These are phyloP conservation scores for Cathartes aura DNA, from an alignment of 2,113 vertebrate species.

Conservation along the genomic window DNA sequence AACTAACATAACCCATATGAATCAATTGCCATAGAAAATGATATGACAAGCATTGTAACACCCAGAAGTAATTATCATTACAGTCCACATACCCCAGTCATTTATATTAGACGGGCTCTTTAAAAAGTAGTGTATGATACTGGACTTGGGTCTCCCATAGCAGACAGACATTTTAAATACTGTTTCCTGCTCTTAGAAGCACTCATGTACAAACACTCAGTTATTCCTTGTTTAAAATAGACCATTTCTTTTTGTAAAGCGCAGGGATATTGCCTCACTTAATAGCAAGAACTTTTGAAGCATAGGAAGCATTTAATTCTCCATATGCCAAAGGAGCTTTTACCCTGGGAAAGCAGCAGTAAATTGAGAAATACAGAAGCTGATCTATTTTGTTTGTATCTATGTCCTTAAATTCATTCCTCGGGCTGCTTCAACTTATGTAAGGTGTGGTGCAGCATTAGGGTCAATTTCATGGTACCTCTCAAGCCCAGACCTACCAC, in stretches of 20 bases:
- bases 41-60: neutral
- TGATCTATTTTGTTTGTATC: neutral
- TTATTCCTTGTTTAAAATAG: neutral
- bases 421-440: neutral
- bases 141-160: neutral
- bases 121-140: neutral
- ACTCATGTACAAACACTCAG: neutral
- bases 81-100: neutral
- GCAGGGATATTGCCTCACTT: neutral
- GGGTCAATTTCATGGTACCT: neutral
- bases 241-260: neutral
- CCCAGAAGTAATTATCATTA: neutral
- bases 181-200: neutral
- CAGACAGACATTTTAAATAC: neutral
- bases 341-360: neutral
- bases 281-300: neutral
- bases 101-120: neutral
- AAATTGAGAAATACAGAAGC: neutral
- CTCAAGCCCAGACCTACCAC: neutral
- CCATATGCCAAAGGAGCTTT: neutral
- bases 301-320: neutral
- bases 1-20: neutral
- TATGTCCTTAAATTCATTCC: neutral
- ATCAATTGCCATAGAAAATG: neutral
- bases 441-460: neutral